Conservation (phyloP, 2,797 vertebrate genomes). For the Acipenser oxyrinchus region DNA sequence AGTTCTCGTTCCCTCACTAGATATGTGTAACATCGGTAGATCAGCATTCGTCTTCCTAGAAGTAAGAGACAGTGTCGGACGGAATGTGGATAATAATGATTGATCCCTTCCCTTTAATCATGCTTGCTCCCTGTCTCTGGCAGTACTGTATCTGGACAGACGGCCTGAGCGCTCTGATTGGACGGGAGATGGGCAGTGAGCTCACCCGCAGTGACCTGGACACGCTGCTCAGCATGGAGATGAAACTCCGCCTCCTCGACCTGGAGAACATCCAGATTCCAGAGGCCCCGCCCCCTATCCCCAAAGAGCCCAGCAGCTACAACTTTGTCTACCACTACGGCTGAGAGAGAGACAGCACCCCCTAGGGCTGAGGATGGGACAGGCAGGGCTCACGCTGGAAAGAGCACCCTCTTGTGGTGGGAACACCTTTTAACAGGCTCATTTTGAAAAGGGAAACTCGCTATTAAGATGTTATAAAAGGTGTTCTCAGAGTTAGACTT, state of each 20-base stretch:
- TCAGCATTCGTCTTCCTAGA: too few relatives aligned
- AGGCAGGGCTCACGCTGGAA: not conserved
- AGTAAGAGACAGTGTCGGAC: too few relatives aligned
- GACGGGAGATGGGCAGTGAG: constrained; percentile 94
- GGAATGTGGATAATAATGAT: too few relatives aligned
- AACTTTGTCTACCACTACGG: constrained; percentile 97
- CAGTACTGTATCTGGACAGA: constrained; percentile 98
- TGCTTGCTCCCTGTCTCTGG: not conserved
- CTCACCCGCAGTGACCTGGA: constrained; percentile 94
- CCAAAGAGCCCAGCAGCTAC: constrained; percentile 96
- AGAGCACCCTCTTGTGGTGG: too few relatives aligned
- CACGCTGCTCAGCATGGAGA: constrained; percentile 97
- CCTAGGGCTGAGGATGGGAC: constrained; percentile 24
- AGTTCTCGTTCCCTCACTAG: too few relatives aligned
- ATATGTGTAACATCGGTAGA: not conserved
- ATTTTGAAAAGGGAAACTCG: too few relatives aligned
- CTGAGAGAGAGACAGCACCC: constrained; percentile 52
- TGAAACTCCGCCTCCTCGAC: constrained; percentile 96
- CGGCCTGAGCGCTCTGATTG: constrained; percentile 86
- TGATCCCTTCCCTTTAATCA: too few relatives aligned
- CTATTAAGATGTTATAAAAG: too few relatives aligned
- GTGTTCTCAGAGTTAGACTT: too few relatives aligned
- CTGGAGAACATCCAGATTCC: constrained; percentile 96
- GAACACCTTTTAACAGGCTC: too few relatives aligned
- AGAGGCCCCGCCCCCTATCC: constrained; percentile 86